Base-by-base conservation (phyloP, 2,113 vertebrate genomes). In the Cromileptes altivelis region DNA sequence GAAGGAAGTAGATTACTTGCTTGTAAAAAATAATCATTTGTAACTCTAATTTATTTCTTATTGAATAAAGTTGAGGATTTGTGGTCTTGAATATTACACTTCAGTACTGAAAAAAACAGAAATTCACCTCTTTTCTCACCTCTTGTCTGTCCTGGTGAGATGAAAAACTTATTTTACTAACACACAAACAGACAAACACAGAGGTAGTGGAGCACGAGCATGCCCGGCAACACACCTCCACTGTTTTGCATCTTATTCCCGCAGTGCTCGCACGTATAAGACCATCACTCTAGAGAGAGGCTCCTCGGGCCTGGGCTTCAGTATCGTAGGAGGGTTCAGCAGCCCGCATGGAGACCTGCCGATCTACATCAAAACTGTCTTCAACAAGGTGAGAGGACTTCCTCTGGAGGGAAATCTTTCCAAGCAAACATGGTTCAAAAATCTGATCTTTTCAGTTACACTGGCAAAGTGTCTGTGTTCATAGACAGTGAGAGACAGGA, bases 291-390 rank as follows among this genome's bases (percentile, higher is more conserved):
- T 99, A 61, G 97, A 98, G 78, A 95, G 97, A 89, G 97, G 97
- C 75, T 95, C 96, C 42, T 96, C 96, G 0, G 98, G 97, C 15
- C 95, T 99, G 57, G 98, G 98, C 65, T 98, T 99, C 92, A 98
- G 97, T 82, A 98, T 99, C 82, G 97, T 99, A 21, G 98, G 98
- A 4, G 98, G 98, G 7, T 97, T 96, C 18, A 96, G 97, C 89
- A 99, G 98, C 85, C 97, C 97, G 70, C 97, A 99, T 0, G 98
- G 98, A 87, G 97, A 99, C 80, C 91, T 98, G 73, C 98, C 98
- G 6, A 98, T 99, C 90, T 99, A 99, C 84, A 95, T 99, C 75
- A 98, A 99, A 93, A 98, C 97, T 0, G 95, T 99, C 68, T 99
- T 99, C 93, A 95, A 94, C 75, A 98, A 99, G 96, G 98, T 99